Evolutionary conservation across 2,888 invertebrate genomes (phyloP), one percentile per base, ranked within the genome.

Genomic region (Colostygia pectinataria): DNA sequence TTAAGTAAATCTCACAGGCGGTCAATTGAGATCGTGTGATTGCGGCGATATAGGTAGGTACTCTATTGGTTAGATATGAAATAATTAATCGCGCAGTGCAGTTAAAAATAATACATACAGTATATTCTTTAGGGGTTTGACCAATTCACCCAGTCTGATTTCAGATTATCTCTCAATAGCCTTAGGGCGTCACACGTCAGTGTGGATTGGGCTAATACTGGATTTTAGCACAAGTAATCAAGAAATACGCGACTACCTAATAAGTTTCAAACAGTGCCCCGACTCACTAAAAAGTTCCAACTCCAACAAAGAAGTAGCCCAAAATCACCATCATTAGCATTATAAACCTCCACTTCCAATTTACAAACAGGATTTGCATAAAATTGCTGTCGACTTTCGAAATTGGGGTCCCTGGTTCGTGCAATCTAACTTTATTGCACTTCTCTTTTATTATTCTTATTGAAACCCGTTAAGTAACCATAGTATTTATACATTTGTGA

Each of bases 1-100:
- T 53, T 46, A 23, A 42, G 40, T 34, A 42, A 57, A 52, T 52
- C 44, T 44, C 49, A 42, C 42, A 34, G 20, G n/a, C n/a, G n/a
- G n/a, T n/a, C 46, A 24, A 43, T 45, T 57, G 41, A 37, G 34
- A 40, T 29, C 56, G 57, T 63, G 59, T 58, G 58, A 61, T 46
- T 47, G 44, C 38, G 53, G 60, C 61, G 49, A 57, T 48, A 57
- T 47, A 57, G 54, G 55, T 47, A 57, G 54, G 55, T 48, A 57
- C 55, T 57, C 58, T 55, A 69, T 66, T 62, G 66, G 55, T 67
- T 66, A 61, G 61, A 55, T 68, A 65, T 60, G 56, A 49, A 65
- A 59, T 69, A 59, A 67, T 66, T 59, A 55, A 53, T 58, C 55
- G 9, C 34, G 53, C 61, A 54, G 47, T 63, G 61, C 40, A 59